These are phyloP conservation scores for Bagarius yarrelli DNA, from an alignment of 2,113 vertebrate genomes.

Conservation along the genomic window DNA sequence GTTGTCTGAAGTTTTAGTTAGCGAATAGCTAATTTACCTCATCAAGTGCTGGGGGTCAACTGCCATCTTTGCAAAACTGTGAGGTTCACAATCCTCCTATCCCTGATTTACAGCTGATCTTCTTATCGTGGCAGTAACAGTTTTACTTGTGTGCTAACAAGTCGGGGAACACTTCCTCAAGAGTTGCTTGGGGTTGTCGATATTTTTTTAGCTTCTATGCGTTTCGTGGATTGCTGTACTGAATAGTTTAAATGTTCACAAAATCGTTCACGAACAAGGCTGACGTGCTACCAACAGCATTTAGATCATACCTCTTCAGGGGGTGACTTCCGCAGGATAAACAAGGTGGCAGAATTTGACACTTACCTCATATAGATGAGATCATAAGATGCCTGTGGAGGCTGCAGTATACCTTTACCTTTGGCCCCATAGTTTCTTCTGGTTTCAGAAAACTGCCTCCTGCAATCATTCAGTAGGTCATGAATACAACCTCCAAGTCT, in stretches of 20 bases:
- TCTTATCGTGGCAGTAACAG: not conserved
- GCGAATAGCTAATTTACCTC: no score
- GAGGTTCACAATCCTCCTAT: no score
- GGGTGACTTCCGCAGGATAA: not conserved
- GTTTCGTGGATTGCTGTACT: not conserved
- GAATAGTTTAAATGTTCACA: not conserved
- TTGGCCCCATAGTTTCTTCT: not conserved
- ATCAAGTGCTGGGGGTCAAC: no score
- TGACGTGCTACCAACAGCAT: not conserved
- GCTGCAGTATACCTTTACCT: not conserved
- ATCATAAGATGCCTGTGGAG: not conserved
- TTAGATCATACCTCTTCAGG: not conserved
- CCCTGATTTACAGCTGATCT: not conserved
- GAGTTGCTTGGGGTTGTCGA: not conserved
- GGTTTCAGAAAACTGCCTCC: not conserved
- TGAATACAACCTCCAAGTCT: not conserved
- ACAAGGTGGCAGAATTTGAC: slow-evolving; percentile 5
- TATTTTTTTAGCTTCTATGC: not conserved
- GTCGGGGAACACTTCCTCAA: not conserved
- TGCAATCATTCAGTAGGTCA: not conserved
- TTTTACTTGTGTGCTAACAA: not conserved
- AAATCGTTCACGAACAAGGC: not conserved
- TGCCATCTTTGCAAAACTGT: no score
- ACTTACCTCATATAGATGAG: not conserved
- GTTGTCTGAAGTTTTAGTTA: no score